Base-by-base conservation (phyloP, 2,113 vertebrate genomes). In the Daubentonia madagascariensis region DNA sequence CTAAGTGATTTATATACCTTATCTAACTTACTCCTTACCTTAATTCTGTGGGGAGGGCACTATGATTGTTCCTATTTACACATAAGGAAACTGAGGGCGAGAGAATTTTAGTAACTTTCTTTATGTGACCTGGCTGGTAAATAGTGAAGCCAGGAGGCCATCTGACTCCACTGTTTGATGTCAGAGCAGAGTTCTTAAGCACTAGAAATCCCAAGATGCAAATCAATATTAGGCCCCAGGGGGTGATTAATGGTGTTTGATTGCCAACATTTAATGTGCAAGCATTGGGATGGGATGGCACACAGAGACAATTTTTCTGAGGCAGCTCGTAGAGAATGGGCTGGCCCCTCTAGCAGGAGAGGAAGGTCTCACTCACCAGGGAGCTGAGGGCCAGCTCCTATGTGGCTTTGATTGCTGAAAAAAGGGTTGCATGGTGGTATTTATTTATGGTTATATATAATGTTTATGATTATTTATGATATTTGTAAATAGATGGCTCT, bases 401-500 rank as follows among this genome's bases (percentile, higher is more conserved):
- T n/a, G 35, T 83, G 85, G 43, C 40, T 97, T 97, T 94, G 45
- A 85, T 50, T 61, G 61, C 89, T 84, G 59, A 18, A 85, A 91
- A 94, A 92, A 70, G 93, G 65, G 72, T 70, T 87, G 52, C 30
- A 61, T 65, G 73, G 40, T 72, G 78, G 37, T 96, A 57, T 92
- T 96, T 97, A 96, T 94, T 97, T 94, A 90, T 61, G 52, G 75
- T 81, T 95, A 72, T 85, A 59, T 89, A 72, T 94, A 95, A 96
- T 94, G 57, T 80, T 96, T 95, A 85, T 85, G 91, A 93, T 97
- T 93, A 94, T 97, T 98, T 96, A 97, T 92, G 89, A 59, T 80
- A 83, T 97, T 89, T 96, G 28, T 86, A 97, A 98, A 98, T 95
- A 97, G 90, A 94, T 96, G 79, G 61, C 50, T 95, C 90, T 94